Base-by-base conservation (phyloP, 2,888 invertebrate genomes). In the Stenotaenia linearis region DNA sequence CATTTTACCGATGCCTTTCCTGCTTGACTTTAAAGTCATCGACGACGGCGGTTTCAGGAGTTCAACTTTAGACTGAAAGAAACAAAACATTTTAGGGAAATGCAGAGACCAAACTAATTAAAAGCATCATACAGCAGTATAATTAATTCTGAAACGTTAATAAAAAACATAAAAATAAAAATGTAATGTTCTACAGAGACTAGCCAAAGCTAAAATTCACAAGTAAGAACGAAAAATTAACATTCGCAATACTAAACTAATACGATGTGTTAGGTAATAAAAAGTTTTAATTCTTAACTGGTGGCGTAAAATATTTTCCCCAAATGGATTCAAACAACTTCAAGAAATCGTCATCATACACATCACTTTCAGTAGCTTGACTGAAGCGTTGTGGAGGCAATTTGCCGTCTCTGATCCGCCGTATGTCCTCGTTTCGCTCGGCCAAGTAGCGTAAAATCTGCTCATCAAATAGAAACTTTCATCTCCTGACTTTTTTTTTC, bases 391-490 rank as follows among this genome's bases (percentile, higher is more conserved):
- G 56, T 56, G 56, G 56, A 56, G 56, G 56, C 56, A 56, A 56
- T 56, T 56, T 56, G 21, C 56, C 56, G 56, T 56, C 56, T 56
- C 56, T 56, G 56, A 56, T 56, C 56, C 56, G 23, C 56, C 56
- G 56, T 56, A 56, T 56, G 56, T 56, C 56, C 56, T 56, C 56
- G 56, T 56, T 56, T 56, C 21, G 56, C 56, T 18, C 56, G 56
- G 23, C 56, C 56, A 56, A 56, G 10, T 21, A 56, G 56, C 56
- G 56, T 21, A 56, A 56, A 56, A 56, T 56, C 56, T 56, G 56
- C 56, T 56, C 56, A 56, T 56, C 56, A 56, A 56, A 56, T 56
- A 56, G 56, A 56, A 56, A 56, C 56, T 56, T 56, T 56, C 56
- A 56, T 56, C 56, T 56, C 56, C 21, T 56, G 56, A 56, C 56